Evolutionary conservation across 1,140 invertebrate genomes (phyloP), one percentile per base, ranked within the genome.

Genomic region (Charaxes varanes): DNA sequence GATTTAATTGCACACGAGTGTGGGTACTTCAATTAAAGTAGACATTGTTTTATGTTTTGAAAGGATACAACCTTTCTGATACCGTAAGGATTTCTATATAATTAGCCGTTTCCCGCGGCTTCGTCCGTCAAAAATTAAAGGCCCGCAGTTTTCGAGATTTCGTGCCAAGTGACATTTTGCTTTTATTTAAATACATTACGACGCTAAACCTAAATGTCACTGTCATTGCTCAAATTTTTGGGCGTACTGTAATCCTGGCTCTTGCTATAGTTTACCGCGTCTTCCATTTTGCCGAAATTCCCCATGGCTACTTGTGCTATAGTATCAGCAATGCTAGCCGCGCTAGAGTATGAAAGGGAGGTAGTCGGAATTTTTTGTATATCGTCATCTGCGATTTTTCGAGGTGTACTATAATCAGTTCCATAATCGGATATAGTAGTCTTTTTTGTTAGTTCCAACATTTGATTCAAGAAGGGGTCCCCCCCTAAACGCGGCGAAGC

Each of bases 401-500:
- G 36, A 5, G 70, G 63, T 41, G 82, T 71, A 37, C 64, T 73
- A 37, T 73, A 76, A 49, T 85, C 80, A 1, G 62, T 42, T 31
- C 69, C 56, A 45, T 83, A 85, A 46, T 85, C 84, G 0, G 81
- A 69, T 62, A 84, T 73, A 4, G 80, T 84, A 0, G 82, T 84
- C 48, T 85, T 85, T 38, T 85, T 85, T 0, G 81, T 85, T 31
- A 85, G 49, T 45, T 85, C 82, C 22, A 85, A 53, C 82, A 85
- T 85, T 58, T 85, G 84, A 57, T 81, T 85, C 21, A 85, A 59
- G 50, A 84, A 85, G 6, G 81, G 80, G 33, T 85, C 82, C 3
- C 71, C 70, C 2, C 78, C 63, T 2, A 78, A 61, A 6, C 74
- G 56, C 5, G 73, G 61, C 3, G 83, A 63, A 53, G 78, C 66